Base-by-base conservation (phyloP, 2,888 invertebrate genomes). In the Amphipoea oculea region DNA sequence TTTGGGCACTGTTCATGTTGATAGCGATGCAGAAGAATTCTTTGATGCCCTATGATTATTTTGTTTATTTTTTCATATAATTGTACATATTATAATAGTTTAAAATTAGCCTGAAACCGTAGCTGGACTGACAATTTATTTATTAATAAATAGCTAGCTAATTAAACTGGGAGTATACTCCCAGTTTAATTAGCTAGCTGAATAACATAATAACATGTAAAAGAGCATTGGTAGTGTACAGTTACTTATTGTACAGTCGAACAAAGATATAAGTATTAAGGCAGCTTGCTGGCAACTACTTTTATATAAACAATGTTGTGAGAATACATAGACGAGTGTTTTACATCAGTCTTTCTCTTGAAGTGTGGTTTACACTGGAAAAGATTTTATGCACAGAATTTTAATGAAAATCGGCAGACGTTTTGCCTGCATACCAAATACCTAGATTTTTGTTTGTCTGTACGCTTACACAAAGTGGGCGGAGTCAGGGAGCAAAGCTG, bases 401-500 rank as follows among this genome's bases (percentile, higher is more conserved):
- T 67, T 9, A 68, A 68, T 45, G 9, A 42, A n/a, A 29, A 20
- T 45, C 9, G 3, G 5, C 29, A 45, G 29, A 68, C 0, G 6
- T 45, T 29, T 29, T 48, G 20, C 12, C 29, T n/a, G 36, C 4
- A n/a, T 40, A 48, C 17, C 9, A 29, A 20, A 14, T 29, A 29
- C 20, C 4, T 29, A n/a, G 1, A 9, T 66, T 9, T 45, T 57
- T 79, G 29, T 45, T 57, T 78, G 29, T 23, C 29, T n/a, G 40
- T 48, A 20, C 45, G 3, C 40, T 36, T 54, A 65, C 48, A 73
- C 72, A 42, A 42, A 71, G 75, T 48, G 67, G 40, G 65, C 12
- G 73, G 75, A 57, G 75, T 40, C 73, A 36, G 20, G 9, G 9
- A 69, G n/a, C 73, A 63, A 68, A 63, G 45, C 82, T 81, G 78